Base-by-base conservation (phyloP, 2,113 vertebrate genomes). In the Calidris pygmaea region DNA sequence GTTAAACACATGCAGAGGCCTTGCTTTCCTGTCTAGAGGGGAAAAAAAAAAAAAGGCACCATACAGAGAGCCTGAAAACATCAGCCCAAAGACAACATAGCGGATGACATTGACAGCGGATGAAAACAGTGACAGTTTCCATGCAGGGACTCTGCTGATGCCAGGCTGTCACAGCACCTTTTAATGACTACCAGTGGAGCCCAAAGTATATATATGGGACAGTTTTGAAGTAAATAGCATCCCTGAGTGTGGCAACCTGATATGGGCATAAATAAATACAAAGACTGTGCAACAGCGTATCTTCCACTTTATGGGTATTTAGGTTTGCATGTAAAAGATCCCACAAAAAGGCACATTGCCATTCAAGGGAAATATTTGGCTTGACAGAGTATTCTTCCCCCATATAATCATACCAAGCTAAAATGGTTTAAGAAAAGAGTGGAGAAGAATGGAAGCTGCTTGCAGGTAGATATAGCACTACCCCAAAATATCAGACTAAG, bases 1-100 rank as follows among this genome's bases (percentile, higher is more conserved):
- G 90, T 92, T 96, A 97, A 95, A 96, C 59, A 93, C 65, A 96
- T 60, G 75, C 56, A 85, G 90, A 91, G 71, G 85, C 71, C 83
- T 60, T 50, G 29, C 48, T 72, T 96, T 73, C 75, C 89, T 87
- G 71, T 72, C 47, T 39, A 66, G 55, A 48, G n/a, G 30, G 10
- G 8, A 48, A 23, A 48, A 14, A 56, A 58, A 67, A 86, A 37
- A 59, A 58, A 43, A 45, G 26, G 9, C 35, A 75, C 66, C 9
- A 58, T 65, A 86, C 35, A 59, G 13, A 60, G 27, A 89, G 32
- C 11, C 66, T 65, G 76, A 52, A 62, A 48, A 81, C 43, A 48
- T 75, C 23, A 80, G 47, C 63, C 43, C 47, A 71, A 41, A 71
- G 52, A 68, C 37, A 78, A 10, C 27, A 20, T 0, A 45, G 53